Base-by-base conservation (phyloP, 1,140 invertebrate species). In the Drosophila guanche region DNA sequence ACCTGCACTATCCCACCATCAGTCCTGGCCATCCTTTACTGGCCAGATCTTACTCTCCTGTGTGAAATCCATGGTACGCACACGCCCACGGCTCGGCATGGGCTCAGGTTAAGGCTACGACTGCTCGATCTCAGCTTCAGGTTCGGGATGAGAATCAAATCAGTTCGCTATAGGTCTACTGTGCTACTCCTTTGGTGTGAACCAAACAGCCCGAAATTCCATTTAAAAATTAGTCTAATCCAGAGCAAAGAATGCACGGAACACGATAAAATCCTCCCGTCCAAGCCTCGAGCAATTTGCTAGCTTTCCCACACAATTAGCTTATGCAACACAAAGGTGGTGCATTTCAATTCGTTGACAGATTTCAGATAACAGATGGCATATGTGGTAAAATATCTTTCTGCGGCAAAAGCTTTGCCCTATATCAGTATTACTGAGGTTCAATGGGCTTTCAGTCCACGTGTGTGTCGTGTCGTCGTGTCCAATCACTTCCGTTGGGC, bases 141-240 rank as follows among this genome's bases (percentile, higher is more conserved):
- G 27, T 8, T 3, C 33, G 33, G 16, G 1, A 22, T 7, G 7
- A 0, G 55, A 40, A 37, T 50, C 20, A 16, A 42, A 42, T 6
- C 43, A n/a, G 23, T 33, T 68, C 55, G 33, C 3, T 3, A 37
- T 10, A 12, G 33, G 33, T 8, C 3, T 37, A 1, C 33, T 8
- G 1, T 37, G 1, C 33, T 37, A 37, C 33, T 37, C 33, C 0
- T 37, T 37, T 37, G 68, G 81, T 78, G 78, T 81, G 77, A 88
- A 81, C 54, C 46, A 14, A 54, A 27, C 50, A 51, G 46, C 47
- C 58, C 43, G 67, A 65, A 79, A 86, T 90, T 90, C 86, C 63
- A 83, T 83, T 90, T 90, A 86, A 90, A 89, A 90, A 86, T 86
- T 83, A 73, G 66, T 71, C 71, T 90, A 90, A 90, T 90, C 86